A percentile compares a stretch with the other conserved stretches of the same genome.
These are phyloP conservation scores for Gallinago undulata DNA, from an alignment of 2,113 vertebrate genomes.

Conservation along the genomic window DNA sequence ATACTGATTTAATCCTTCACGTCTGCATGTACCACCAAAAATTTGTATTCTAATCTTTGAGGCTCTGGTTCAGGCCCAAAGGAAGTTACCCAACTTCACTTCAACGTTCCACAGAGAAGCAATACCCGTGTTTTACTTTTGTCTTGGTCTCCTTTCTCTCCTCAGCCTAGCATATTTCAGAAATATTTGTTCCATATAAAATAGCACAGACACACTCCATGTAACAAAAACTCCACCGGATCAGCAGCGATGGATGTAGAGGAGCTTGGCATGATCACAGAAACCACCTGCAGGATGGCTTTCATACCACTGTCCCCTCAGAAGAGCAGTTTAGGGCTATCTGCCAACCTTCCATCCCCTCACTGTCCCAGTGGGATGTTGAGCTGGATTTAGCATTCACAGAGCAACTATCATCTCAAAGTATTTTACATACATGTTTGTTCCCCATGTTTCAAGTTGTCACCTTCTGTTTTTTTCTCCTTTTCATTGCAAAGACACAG, in stretches of 20 bases:
- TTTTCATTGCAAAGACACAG: neutral
- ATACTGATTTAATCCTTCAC: neutral
- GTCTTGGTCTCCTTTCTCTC: neutral
- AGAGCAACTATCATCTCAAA: neutral
- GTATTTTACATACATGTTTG: neutral
- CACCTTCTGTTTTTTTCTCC: neutral
- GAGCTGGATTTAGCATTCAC: neutral
- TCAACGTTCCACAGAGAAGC: neutral
- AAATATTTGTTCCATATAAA: neutral
- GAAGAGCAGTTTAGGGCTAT: neutral
- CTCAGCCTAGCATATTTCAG: neutral
- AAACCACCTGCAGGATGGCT: neutral
- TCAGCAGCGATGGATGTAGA: neutral
- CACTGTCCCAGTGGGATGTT: neutral
- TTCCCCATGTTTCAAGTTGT: neutral
- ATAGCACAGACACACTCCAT: neutral
- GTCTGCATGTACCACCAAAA: neutral
- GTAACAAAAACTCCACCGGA: neutral
- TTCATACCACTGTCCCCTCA: neutral
- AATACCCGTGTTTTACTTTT: neutral
- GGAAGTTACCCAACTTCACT: neutral
- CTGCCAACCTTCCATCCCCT: neutral
- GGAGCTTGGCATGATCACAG: neutral
- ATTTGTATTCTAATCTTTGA: neutral
- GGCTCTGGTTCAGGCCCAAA: neutral